Evolutionary conservation across 2,888 invertebrate species (phyloP).

Genomic region (Phyto melanocephala): DNA sequence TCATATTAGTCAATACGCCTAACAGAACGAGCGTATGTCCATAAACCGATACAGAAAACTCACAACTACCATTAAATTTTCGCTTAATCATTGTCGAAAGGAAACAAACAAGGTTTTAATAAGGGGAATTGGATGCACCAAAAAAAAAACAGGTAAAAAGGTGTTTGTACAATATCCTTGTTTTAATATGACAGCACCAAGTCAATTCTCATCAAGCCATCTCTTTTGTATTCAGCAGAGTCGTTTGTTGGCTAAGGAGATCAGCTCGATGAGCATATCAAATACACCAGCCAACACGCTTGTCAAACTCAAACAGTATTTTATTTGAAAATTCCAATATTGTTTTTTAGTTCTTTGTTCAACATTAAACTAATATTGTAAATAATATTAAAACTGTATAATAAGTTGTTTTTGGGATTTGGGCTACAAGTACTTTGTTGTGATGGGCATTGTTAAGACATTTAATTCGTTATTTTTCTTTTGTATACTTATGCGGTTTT

Average conservation of each 20-base stretch:
- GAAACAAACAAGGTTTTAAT: neutral
- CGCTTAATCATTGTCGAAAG: slow-evolving; percentile 67
- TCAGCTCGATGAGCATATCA: slow-evolving; percentile 36
- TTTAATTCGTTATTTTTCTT: slow-evolving; percentile 48
- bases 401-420: slow-evolving; percentile 12
- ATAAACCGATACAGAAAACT: neutral
- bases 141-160: slow-evolving; percentile 36
- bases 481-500: neutral
- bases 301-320: slow-evolving; percentile 65
- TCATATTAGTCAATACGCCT: slow-evolving; percentile 64
- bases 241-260: neutral
- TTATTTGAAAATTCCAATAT: slow-evolving; percentile 62
- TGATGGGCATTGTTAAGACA: slow-evolving; percentile 52
- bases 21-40: neutral
- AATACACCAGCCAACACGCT: slow-evolving; percentile 53
- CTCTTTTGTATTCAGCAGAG: slow-evolving; percentile 2
- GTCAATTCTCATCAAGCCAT: slow-evolving; percentile 51
- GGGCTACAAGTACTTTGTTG: slow-evolving; percentile 34
- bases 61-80: slow-evolving; percentile 64
- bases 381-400: slow-evolving; percentile 31
- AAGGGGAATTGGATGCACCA: neutral
- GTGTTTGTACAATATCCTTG: slow-evolving; percentile 33
- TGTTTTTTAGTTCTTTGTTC: slow-evolving; percentile 31
- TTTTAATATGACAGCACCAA: slow-evolving; percentile 67
- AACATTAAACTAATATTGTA: slow-evolving; percentile 27